Base-by-base conservation (phyloP, 1,140 invertebrate genomes). In the Acromyrmex echinatior region DNA sequence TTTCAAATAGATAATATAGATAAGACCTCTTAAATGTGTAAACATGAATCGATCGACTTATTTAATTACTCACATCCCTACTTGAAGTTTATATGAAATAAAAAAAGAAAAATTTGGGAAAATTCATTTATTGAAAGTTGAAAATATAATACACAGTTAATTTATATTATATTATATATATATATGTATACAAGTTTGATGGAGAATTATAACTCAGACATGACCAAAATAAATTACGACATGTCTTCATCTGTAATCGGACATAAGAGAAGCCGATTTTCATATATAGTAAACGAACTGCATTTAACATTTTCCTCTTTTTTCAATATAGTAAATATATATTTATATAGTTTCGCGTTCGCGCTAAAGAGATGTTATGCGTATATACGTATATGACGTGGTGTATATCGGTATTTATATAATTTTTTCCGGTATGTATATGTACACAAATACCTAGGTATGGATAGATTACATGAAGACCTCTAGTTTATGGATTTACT, bases 401-500 rank as follows among this genome's bases (percentile, higher is more conserved):
- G 87, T 90, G 70, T 89, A 65, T 88, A 76, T 87, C 60, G 76
- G 62, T 91, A 90, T 89, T 89, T 87, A 86, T 91, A 90, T 92
- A 90, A 90, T 91, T 88, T 90, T 85, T 62, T 51, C 39, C 70
- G 18, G 56, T 74, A 82, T 82, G 70, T 84, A 84, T 84, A 84
- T 84, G 56, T 84, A 84, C 80, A 84, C 70, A 84, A 70, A 86
- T 87, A 87, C 89, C 87, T 93, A 93, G 87, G 90, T 92, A 93
- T 93, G 91, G 90, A 92, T 93, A 94, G 92, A 92, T 94, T 94
- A 93, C 92, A 95, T 95, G 95, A 95, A 95, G 95, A 95, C 95
- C 92, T 94, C 93, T 95, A 95, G 89, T 91, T 95, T 92, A 94
- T 95, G 93, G 93, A 95, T 95, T 95, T 95, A 93, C 87, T 94